Evolutionary conservation across 2,113 vertebrate species (phyloP).

Genomic region (Perca flavescens): DNA sequence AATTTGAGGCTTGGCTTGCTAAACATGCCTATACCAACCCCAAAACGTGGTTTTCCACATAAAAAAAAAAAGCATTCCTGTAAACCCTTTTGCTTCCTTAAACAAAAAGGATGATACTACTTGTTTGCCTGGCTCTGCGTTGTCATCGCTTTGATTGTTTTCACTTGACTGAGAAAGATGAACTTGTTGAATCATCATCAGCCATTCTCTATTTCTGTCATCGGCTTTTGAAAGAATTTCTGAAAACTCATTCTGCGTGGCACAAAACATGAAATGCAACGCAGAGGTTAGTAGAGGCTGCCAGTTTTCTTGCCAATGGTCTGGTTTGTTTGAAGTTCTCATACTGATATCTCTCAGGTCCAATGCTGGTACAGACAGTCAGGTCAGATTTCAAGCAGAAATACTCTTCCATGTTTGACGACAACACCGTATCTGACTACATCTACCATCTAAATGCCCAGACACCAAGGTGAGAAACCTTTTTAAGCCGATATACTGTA

Average conservation of each 20-base stretch:
- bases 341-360: conserved; percentile 80
- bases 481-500: background rate
- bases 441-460: conserved; percentile 97
- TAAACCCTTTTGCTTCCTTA: background rate
- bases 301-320: background rate
- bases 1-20: background rate
- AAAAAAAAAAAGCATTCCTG: background rate
- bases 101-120: background rate
- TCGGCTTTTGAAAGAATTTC: background rate
- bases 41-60: no score
- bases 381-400: conserved; percentile 96
- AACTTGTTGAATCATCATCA: background rate
- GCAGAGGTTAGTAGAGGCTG: background rate
- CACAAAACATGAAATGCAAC: background rate
- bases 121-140: background rate
- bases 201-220: background rate
- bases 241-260: no score
- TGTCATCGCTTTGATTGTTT: background rate
- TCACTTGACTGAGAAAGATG: background rate
- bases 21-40: no score
- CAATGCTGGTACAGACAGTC: conserved; percentile 91
- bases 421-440: conserved; percentile 94
- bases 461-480: conserved; percentile 88
- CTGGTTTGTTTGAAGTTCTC: background rate
- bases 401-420: conserved; percentile 91